Evolutionary conservation across 2,797 vertebrate species (phyloP).

Genomic region (Loris lydekkerianus): DNA sequence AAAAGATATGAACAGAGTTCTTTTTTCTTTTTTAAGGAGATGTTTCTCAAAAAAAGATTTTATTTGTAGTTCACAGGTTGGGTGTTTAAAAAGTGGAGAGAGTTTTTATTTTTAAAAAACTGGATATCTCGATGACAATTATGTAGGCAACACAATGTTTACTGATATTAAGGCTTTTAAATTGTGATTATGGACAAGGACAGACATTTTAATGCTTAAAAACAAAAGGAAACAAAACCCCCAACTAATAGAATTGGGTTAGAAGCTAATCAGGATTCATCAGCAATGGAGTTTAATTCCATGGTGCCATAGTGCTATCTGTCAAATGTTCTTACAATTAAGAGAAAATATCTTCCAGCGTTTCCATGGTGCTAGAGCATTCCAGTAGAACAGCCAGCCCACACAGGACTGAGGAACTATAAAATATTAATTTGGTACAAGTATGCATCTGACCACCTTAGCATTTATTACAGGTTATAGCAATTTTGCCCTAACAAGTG

Average conservation of each 20-base stretch:
- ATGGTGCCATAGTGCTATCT: constrained; percentile 86
- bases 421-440: constrained; percentile 88
- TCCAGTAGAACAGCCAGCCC: constrained; percentile 88
- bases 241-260: constrained; percentile 49
- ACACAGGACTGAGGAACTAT: constrained; percentile 87
- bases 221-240: constrained; percentile 70
- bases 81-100: constrained; percentile 40
- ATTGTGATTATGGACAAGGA: constrained; percentile 57
- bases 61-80: constrained; percentile 59
- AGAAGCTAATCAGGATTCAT: constrained; percentile 85
- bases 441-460: constrained; percentile 83
- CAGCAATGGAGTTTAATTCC: constrained; percentile 83
- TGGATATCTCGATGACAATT: constrained; percentile 44
- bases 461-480: constrained; percentile 82
- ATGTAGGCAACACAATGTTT: background rate
- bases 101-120: constrained; percentile 53
- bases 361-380: constrained; percentile 90
- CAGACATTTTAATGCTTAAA: constrained; percentile 70
- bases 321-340: constrained; percentile 89
- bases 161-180: background rate
- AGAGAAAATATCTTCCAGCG: constrained; percentile 87
- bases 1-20: constrained; percentile 40
- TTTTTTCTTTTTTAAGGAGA: constrained; percentile 49
- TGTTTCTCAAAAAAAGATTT: constrained; percentile 48
- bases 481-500: constrained; percentile 78